A percentile compares a stretch with the other conserved stretches of the same genome.
phyloP scores from a whole-genome alignment of 1,140 invertebrate species.

The Drosophila novamexicana region DNA sequence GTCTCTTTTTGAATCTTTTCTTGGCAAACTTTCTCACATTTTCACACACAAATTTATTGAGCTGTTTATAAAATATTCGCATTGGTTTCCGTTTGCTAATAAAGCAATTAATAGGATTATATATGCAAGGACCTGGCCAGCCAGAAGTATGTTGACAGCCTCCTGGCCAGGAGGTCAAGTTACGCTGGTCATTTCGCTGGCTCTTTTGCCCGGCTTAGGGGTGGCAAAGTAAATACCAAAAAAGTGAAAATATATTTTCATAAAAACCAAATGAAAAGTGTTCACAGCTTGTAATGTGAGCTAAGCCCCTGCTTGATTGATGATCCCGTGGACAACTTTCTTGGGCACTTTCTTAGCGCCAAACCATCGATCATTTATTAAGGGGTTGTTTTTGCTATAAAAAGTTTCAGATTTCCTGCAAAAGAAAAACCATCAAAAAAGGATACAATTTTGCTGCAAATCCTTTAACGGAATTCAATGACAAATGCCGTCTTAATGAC shows the following conservation, averaged over 20 bases:
- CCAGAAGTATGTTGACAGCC: slow-evolving; percentile 59
- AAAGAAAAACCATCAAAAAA: slow-evolving; percentile 44
- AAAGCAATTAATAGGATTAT: slow-evolving; percentile 79
- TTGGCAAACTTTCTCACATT: slow-evolving; percentile 60
- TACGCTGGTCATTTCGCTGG: slow-evolving; percentile 59
- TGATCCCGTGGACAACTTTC: slow-evolving; percentile 22
- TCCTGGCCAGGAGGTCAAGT: slow-evolving; percentile 66
- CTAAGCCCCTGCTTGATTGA: slow-evolving; percentile 36
- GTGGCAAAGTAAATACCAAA: not conserved
- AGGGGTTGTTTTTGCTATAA: slow-evolving; percentile 22
- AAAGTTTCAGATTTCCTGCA: slow-evolving; percentile 69
- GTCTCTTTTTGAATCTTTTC: slow-evolving; percentile 25
- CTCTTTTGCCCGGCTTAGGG: slow-evolving; percentile 4
- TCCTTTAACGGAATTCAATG: slow-evolving; percentile 65
- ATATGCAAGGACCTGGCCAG: slow-evolving; percentile 55
- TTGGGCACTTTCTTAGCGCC: slow-evolving; percentile 35
- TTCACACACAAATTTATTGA: slow-evolving; percentile 61
- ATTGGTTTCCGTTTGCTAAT: slow-evolving; percentile 55
- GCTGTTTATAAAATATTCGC: slow-evolving; percentile 50
- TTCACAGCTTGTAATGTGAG: slow-evolving; percentile 36
- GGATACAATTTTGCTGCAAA: slow-evolving; percentile 58
- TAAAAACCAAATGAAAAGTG: not conserved
- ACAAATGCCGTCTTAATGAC: slow-evolving; percentile 74
- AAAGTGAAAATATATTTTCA: slow-evolving; percentile 5
- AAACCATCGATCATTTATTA: slow-evolving; percentile 53